A percentile compares a stretch with the other conserved stretches of the same genome.
Conservation (phyloP, 2,888 invertebrate species). For the Pherbina coryleti region DNA sequence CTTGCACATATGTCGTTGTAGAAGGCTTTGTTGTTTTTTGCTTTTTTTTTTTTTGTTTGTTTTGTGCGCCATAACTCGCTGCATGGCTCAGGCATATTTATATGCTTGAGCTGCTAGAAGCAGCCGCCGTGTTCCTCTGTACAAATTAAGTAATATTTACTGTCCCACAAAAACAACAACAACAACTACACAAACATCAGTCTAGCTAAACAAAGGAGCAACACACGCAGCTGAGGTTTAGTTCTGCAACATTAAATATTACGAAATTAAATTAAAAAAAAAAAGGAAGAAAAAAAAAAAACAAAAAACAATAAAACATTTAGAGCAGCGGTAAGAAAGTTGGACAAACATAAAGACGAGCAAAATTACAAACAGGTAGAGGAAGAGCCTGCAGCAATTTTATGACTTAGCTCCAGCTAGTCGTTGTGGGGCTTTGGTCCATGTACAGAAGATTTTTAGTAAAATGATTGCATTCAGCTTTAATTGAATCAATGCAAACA, state of each 20-base stretch:
- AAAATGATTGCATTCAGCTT: background rate
- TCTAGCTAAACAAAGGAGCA: background rate
- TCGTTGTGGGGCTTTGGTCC: background rate
- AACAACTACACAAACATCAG: background rate
- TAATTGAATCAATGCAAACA: background rate
- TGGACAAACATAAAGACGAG: too few relatives aligned
- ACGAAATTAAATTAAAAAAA: too few relatives aligned
- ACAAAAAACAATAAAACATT: too few relatives aligned
- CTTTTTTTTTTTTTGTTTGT: too few relatives aligned
- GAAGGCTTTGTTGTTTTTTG: background rate
- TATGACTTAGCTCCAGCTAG: background rate
- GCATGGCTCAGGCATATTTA: background rate
- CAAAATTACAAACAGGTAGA: too few relatives aligned
- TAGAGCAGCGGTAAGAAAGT: too few relatives aligned
- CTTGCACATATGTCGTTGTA: too few relatives aligned
- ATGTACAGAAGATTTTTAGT: background rate
- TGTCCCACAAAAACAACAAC: background rate
- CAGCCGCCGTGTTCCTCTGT: background rate
- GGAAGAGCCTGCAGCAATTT: too few relatives aligned
- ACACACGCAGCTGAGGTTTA: background rate
- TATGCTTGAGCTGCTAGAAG: too few relatives aligned
- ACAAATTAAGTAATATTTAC: conserved; percentile 7
- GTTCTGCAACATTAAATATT: too few relatives aligned
- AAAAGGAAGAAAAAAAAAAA: too few relatives aligned
- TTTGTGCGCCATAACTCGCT: background rate